These are phyloP conservation scores for Cheirogaleus major DNA, from an alignment of 2,797 vertebrate genomes.

Conservation along the genomic window DNA sequence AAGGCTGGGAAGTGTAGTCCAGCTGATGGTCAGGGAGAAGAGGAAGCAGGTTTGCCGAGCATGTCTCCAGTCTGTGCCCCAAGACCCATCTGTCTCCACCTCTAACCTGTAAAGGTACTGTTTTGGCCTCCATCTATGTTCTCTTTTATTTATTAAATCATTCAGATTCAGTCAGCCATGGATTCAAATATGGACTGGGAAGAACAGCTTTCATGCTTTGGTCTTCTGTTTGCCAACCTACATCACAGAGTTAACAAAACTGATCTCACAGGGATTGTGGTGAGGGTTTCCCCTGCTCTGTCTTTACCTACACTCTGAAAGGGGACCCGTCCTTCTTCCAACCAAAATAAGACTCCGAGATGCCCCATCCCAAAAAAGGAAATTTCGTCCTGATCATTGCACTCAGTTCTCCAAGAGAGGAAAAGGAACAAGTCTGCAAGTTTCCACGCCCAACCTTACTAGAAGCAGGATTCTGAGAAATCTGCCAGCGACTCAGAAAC, in stretches of 20 bases:
- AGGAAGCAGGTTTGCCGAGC: neutral
- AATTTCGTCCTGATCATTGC: neutral
- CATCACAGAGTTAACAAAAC: neutral
- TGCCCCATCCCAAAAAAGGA: neutral
- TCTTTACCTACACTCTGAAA: neutral
- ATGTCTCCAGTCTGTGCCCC: neutral
- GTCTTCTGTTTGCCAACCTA: neutral
- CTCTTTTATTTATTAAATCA: conserved; percentile 6
- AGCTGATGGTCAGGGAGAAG: neutral
- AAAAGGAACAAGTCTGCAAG: neutral
- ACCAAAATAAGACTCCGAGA: neutral
- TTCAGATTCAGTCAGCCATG: neutral
- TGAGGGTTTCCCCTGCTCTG: neutral
- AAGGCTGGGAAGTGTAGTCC: neutral
- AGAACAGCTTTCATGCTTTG: neutral
- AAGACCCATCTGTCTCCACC: neutral
- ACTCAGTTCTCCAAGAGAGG: neutral
- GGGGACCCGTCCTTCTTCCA: neutral
- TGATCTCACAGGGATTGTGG: neutral
- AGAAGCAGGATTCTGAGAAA: neutral
- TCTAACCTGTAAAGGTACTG: neutral
- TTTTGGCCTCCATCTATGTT: neutral
- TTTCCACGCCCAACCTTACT: neutral
- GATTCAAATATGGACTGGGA: neutral
- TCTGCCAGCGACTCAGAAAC: neutral